Evolutionary conservation across 2,113 vertebrate genomes (phyloP).

Genomic region (Stictonetta naevosa): DNA sequence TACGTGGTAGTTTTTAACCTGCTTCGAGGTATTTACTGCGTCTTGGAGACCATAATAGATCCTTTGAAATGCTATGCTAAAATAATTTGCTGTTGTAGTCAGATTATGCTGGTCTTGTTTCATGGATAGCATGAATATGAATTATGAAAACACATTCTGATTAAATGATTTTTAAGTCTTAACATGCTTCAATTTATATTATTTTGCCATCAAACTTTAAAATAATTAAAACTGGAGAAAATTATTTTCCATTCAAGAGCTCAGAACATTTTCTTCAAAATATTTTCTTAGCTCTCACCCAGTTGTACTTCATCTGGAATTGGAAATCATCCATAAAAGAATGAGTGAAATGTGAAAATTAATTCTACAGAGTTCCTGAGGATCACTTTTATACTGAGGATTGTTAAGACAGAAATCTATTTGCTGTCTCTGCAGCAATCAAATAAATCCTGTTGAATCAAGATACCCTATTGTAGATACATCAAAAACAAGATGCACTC

Average conservation of each 20-base stretch:
- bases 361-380: not conserved
- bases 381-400: not conserved
- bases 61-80: not conserved
- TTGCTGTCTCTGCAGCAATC: not conserved
- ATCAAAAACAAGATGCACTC: not conserved
- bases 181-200: not conserved
- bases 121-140: not conserved
- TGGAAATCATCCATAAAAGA: not conserved
- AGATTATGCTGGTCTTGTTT: not conserved
- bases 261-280: not conserved
- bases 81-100: not conserved
- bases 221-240: conserved; percentile 1
- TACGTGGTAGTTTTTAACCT: not conserved
- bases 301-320: not conserved
- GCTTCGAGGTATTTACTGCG: not conserved
- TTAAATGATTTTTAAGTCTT: not conserved
- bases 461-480: not conserved
- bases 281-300: not conserved
- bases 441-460: not conserved
- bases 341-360: not conserved
- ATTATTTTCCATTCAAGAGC: not conserved
- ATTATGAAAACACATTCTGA: not conserved
- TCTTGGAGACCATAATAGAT: not conserved
- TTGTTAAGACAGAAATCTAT: not conserved
- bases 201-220: not conserved